These are phyloP conservation scores for Hycleus cichorii DNA, from an alignment of 1,140 invertebrate genomes.

Conservation along the genomic window DNA sequence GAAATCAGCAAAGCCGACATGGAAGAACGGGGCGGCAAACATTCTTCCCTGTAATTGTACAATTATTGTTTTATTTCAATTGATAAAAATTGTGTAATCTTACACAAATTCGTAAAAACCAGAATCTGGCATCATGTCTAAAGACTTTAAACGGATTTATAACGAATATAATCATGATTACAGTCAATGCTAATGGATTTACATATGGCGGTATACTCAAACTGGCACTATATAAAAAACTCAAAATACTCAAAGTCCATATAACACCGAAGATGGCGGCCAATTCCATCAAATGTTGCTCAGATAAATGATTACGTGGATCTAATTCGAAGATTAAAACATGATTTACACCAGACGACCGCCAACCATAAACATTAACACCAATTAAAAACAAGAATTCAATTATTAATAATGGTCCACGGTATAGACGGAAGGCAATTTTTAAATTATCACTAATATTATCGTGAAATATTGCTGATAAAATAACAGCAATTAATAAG, in stretches of 20 bases:
- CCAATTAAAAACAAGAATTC: slow-evolving; percentile 81
- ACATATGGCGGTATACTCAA: slow-evolving; percentile 71
- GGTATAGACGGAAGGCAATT: slow-evolving; percentile 62
- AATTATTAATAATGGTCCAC: slow-evolving; percentile 75
- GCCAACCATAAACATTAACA: slow-evolving; percentile 85
- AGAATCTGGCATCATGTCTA: slow-evolving; percentile 66
- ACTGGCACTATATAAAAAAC: slow-evolving; percentile 60
- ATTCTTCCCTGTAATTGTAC: slow-evolving; percentile 49
- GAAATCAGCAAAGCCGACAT: slow-evolving; percentile 86
- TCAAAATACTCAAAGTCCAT: slow-evolving; percentile 66
- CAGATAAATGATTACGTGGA: slow-evolving; percentile 78
- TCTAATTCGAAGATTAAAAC: slow-evolving; percentile 91
- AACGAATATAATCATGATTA: slow-evolving; percentile 64
- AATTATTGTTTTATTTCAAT: neutral
- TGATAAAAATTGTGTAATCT: neutral
- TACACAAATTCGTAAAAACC: slow-evolving; percentile 46
- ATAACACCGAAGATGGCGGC: slow-evolving; percentile 77
- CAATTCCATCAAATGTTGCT: slow-evolving; percentile 83
- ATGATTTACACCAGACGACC: slow-evolving; percentile 84
- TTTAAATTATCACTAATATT: slow-evolving; percentile 43
- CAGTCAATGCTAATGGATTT: slow-evolving; percentile 65
- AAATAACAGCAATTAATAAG: slow-evolving; percentile 62
- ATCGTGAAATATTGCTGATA: slow-evolving; percentile 49
- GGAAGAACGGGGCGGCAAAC: slow-evolving; percentile 72
- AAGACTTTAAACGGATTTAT: slow-evolving; percentile 76